Evolutionary conservation across 2,797 vertebrate species (phyloP).

Genomic region (Oreortyx pictus): DNA sequence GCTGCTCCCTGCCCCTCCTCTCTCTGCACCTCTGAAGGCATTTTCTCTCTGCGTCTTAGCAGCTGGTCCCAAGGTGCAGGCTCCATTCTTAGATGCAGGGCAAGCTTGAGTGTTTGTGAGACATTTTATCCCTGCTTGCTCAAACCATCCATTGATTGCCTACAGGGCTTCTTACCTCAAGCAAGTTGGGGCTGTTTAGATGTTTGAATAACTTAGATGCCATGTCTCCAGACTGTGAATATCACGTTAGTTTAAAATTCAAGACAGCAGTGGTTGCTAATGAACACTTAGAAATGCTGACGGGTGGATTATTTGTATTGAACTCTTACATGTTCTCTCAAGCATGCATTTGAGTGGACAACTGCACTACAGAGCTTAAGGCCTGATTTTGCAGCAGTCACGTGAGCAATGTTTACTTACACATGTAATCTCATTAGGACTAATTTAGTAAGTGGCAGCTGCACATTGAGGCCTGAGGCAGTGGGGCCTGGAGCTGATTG

Average conservation of each 20-base stretch:
- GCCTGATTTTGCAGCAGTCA: background rate
- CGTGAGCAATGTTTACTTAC: slow-evolving; percentile 29
- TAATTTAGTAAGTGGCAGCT: slow-evolving; percentile 5
- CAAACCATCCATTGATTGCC: background rate
- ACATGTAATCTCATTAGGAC: slow-evolving; percentile 3
- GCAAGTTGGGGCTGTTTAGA: background rate
- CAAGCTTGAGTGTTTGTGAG: background rate
- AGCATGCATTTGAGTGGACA: background rate
- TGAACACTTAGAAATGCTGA: background rate
- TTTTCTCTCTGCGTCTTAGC: background rate
- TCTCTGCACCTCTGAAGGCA: accelerated
- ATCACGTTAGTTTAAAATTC: background rate
- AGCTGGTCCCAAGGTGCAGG: background rate
- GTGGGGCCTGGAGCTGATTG: background rate
- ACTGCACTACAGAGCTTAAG: background rate
- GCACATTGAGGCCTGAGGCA: accelerated
- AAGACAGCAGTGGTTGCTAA: background rate
- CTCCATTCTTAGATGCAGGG: background rate
- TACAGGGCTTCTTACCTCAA: background rate
- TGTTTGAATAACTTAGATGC: background rate
- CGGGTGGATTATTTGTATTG: background rate
- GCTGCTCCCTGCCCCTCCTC: background rate
- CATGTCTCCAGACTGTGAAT: background rate
- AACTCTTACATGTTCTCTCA: background rate
- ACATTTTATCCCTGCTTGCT: background rate